phyloP scores from a whole-genome alignment of 1,140 invertebrate genomes.

The Euwallacea fornicatus region DNA sequence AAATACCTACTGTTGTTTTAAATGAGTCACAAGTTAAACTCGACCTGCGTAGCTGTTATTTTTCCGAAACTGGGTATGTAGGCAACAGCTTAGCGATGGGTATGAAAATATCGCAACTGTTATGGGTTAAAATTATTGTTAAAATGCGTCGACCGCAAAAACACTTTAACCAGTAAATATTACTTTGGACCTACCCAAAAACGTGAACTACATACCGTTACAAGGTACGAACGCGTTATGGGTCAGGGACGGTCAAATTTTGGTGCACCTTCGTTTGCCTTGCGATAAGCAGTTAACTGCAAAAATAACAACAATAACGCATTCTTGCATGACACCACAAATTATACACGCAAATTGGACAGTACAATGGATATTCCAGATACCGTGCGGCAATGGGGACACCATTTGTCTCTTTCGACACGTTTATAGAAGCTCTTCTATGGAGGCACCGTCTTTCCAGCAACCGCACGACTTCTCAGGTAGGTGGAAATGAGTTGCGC shows the following conservation, averaged over 20 bases:
- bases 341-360: too few relatives aligned
- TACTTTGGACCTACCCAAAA: conserved; percentile 6
- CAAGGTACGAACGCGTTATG: background rate
- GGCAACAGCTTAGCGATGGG: background rate
- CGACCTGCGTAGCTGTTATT: background rate
- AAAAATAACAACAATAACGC: too few relatives aligned
- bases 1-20: background rate
- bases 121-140: background rate
- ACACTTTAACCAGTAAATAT: conserved; percentile 2
- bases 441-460: too few relatives aligned
- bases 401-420: too few relatives aligned
- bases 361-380: too few relatives aligned
- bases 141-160: background rate
- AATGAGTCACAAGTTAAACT: background rate
- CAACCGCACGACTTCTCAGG: too few relatives aligned
- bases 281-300: too few relatives aligned
- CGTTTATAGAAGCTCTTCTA: too few relatives aligned
- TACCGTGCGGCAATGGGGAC: too few relatives aligned
- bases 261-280: too few relatives aligned
- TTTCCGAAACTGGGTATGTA: background rate
- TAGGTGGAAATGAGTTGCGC: too few relatives aligned
- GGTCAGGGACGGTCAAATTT: background rate
- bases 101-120: background rate
- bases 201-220: conserved; percentile 2
- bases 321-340: too few relatives aligned